Evolutionary conservation across 2,888 invertebrate species (phyloP), one percentile per base, ranked within the genome.

Genomic region (Volucella inanis): DNA sequence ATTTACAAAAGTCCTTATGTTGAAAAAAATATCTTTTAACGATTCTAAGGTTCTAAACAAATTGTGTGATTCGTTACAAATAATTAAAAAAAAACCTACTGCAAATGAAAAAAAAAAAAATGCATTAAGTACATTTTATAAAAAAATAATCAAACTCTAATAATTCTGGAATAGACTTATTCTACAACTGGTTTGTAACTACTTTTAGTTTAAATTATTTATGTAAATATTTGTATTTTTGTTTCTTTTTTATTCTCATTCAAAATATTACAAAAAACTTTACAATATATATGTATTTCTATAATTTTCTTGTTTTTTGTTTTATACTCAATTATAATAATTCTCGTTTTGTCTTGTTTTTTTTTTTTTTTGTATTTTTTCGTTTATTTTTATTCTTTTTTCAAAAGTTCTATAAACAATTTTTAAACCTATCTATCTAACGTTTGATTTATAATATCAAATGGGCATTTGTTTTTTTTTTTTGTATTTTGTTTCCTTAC

Each of bases 361-460:
- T 31, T 4, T 22, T 59, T 59, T 38, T 11, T 59, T 59, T 50
- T 71, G 15, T 15, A 12, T 52, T 18, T 18, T 1, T 15, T 31
- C 6, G 0, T 31, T 18, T 18, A n/a, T 15, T 31, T 31, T 1
- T 31, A 6, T 31, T 31, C 6, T 31, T 31, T 31, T 31, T 31
- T 31, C 6, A 31, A 31, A 31, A 31, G 72, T 80, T 80, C 74
- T 74, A 85, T 72, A 85, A 80, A 85, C 85, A 85, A 85, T 72
- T 81, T 83, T 81, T 76, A 81, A 80, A 77, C 55, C 80, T 85
- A 85, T 81, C 84, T 85, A 85, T 71, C 85, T 85, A 85, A 81
- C 41, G 67, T 61, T 67, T 67, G 59, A 76, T 71, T 18, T 70
- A 47, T 80, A 71, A 85, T 85, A 85, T 85, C 85, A 85, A 85